Base-by-base conservation (phyloP, 2,888 invertebrate genomes). In the Bursaphelenchus okinawaensis region DNA sequence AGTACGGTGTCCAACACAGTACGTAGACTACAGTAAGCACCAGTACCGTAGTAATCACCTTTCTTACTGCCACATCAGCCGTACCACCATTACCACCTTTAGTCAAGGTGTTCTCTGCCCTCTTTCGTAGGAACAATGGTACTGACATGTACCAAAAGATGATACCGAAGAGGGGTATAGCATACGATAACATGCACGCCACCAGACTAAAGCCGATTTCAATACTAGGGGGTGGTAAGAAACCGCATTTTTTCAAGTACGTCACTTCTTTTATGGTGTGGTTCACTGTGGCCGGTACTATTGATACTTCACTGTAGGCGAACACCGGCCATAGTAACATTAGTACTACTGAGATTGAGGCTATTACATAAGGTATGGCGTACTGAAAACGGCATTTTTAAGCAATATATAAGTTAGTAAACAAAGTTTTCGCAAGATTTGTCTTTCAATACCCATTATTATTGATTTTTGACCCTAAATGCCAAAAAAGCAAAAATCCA, bases 101-200 rank as follows among this genome's bases (percentile, higher is more conserved):
- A 19, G 28, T 75, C 22, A 79, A 62, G 20, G 78, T 74, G 19
- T 71, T 74, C 26, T 74, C 68, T 16, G 78, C 78, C 0, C 77
- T 63, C 4, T 62, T 62, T 3, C 26, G 62, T 2, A 81, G 70
- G 69, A 81, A 81, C 65, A 78, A 77, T 24, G 81, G 81, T 27
- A 81, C 81, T 27, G 78, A 78, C 52, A 81, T 73, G 68, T 81
- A 81, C 81, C 80, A 81, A 62, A 80, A 81, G 57, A 81, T 72
- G 55, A 81, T 80, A 26, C 81, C 81, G 61, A 72, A 74, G 22
- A 81, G 67, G 7, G 81, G 81, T 52, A 80, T 77, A 2, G 77
- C 79, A 60, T 78, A 79, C 29, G 66, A 71, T 20, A 71, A 69
- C 28, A 76, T 75, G 63, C 79, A 77, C 16, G 78, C 75, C 55